These are phyloP conservation scores for Microctonus brassicae DNA, from an alignment of 2,888 invertebrate species.

Conservation along the genomic window DNA sequence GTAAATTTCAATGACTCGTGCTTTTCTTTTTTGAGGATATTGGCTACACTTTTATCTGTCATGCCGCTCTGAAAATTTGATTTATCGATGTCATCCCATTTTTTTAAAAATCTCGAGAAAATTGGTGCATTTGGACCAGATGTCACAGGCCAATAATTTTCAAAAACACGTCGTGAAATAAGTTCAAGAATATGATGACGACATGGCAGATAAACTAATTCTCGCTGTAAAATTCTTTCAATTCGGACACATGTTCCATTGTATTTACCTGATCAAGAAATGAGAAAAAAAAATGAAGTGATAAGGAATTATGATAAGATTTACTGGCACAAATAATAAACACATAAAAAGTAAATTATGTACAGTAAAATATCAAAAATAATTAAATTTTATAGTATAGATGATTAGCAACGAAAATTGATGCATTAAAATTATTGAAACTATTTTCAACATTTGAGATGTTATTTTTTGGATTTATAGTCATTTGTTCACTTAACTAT, in stretches of 20 bases:
- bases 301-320: neutral
- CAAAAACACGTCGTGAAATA: conserved; percentile 5
- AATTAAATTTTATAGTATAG: neutral
- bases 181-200: conserved; percentile 15
- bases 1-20: neutral
- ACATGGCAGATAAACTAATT: conserved; percentile 7
- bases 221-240: neutral
- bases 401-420: neutral
- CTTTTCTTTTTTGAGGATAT: neutral
- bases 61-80: conserved; percentile 30
- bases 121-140: conserved; percentile 14
- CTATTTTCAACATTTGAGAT: neutral
- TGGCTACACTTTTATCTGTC: conserved; percentile 20
- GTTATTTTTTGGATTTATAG: neutral
- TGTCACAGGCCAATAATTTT: conserved; percentile 2
- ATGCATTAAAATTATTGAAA: neutral
- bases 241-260: conserved; percentile 16
- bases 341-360: neutral
- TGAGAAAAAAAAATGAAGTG: neutral
- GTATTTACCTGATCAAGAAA: neutral
- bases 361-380: conserved; percentile 2
- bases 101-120: neutral
- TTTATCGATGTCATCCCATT: conserved; percentile 30
- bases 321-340: neutral
- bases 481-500: conserved; percentile 1